Percentiles rank a stretch among this genome's conserved stretches.
phyloP scores from a whole-genome alignment of 1,140 invertebrate species.

The Drosophila triauraria region DNA sequence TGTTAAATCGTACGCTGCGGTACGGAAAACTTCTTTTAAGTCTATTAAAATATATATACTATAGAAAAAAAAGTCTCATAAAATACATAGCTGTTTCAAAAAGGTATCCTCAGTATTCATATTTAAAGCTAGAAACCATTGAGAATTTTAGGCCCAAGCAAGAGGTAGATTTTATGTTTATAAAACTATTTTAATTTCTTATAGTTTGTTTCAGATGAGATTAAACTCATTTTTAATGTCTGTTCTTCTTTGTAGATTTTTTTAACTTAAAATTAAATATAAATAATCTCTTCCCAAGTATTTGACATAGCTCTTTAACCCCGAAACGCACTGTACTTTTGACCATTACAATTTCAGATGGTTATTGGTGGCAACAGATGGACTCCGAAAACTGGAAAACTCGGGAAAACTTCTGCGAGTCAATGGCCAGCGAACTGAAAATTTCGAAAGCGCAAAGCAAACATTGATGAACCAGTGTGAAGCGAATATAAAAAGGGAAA shows the following conservation, averaged over 20 bases:
- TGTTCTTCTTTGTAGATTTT: neutral
- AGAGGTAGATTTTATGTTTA: neutral
- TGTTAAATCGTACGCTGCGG: slow-evolving; percentile 1
- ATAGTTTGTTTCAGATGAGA: no score
- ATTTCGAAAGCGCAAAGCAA: slow-evolving; percentile 7
- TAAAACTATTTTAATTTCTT: neutral
- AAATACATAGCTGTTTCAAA: neutral
- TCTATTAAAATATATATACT: no score
- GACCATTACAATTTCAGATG: slow-evolving; percentile 4
- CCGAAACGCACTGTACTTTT: slow-evolving; percentile 10
- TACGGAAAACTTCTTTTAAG: neutral
- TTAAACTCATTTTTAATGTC: neutral
- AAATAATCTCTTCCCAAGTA: neutral
- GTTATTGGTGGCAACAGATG: slow-evolving; percentile 14
- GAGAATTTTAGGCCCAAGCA: neutral
- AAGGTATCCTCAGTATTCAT: neutral
- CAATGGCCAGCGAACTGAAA: slow-evolving; percentile 16
- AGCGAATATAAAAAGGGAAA: slow-evolving; percentile 1
- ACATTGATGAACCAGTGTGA: slow-evolving; percentile 13
- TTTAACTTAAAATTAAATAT: neutral
- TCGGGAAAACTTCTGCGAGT: neutral
- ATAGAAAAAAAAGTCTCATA: neutral
- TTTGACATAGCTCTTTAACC: fast-evolving
- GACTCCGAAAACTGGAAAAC: slow-evolving; percentile 4
- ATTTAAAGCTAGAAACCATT: neutral